phyloP scores from a whole-genome alignment of 1,140 invertebrate species.

The Mamestra configurata region DNA sequence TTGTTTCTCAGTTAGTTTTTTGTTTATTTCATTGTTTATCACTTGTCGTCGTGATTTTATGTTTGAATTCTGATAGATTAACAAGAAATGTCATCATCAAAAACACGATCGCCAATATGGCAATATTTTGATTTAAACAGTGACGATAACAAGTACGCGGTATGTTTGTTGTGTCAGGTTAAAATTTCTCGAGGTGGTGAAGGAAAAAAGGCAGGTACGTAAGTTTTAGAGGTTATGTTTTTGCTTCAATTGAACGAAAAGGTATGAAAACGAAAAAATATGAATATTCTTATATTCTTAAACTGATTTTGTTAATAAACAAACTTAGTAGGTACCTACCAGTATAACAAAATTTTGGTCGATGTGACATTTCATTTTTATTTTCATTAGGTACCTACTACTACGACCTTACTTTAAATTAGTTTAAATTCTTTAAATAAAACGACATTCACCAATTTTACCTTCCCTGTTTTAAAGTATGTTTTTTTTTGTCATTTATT shows the following conservation, averaged over 20 bases:
- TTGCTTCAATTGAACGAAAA: neutral
- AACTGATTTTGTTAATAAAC: too few relatives aligned
- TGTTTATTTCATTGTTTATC: neutral
- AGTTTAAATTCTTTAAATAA: too few relatives aligned
- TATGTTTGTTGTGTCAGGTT: neutral
- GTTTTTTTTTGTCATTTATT: neutral
- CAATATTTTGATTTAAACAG: slow-evolving; percentile 10
- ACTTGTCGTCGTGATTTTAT: neutral
- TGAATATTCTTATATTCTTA: neutral
- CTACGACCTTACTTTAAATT: too few relatives aligned
- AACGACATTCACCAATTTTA: too few relatives aligned
- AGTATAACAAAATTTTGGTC: too few relatives aligned
- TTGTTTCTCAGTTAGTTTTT: neutral
- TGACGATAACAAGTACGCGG: neutral
- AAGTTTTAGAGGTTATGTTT: slow-evolving; percentile 4
- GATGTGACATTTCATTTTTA: too few relatives aligned
- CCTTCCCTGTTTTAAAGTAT: too few relatives aligned
- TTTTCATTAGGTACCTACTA: too few relatives aligned
- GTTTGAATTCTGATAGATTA: too few relatives aligned
- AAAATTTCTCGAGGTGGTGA: too few relatives aligned
- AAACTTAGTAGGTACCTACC: too few relatives aligned
- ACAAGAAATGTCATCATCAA: neutral
- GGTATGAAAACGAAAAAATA: neutral
- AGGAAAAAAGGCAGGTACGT: neutral
- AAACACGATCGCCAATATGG: neutral